Percentiles rank a stretch among this genome's conserved stretches.
phyloP scores from a whole-genome alignment of 2,888 invertebrate genomes.

The Acleris literana region DNA sequence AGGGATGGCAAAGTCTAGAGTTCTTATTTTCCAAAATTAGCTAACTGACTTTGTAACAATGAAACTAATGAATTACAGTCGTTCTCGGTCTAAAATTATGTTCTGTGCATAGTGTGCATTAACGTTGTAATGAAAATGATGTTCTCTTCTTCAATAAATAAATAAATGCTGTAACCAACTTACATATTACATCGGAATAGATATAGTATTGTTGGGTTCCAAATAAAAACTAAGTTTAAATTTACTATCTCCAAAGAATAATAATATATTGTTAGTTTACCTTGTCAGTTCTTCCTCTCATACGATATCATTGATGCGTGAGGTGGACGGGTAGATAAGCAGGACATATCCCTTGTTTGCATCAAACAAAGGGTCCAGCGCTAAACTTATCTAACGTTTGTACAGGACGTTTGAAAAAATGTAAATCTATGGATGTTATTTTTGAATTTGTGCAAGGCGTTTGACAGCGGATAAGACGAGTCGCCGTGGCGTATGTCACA shows the following conservation, averaged over 20 bases:
- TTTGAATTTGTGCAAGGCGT: constrained; percentile 83
- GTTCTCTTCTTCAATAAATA: not conserved
- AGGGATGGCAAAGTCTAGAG: not conserved
- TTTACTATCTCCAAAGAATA: constrained; percentile 9
- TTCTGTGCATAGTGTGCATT: no score
- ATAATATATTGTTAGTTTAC: constrained; percentile 42
- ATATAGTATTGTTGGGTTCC: not conserved
- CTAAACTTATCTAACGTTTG: constrained; percentile 79
- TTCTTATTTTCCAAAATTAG: no score
- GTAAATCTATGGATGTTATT: constrained; percentile 71
- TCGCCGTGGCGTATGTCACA: constrained; percentile 58
- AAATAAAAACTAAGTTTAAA: not conserved
- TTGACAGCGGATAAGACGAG: constrained; percentile 76
- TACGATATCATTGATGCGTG: constrained; percentile 58
- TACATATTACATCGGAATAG: not conserved
- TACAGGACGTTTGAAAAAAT: constrained; percentile 73
- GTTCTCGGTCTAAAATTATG: no score
- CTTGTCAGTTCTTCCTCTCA: constrained; percentile 43
- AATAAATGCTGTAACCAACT: not conserved
- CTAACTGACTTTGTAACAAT: no score
- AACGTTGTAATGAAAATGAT: no score
- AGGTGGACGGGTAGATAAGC: constrained; percentile 69
- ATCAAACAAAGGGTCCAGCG: constrained; percentile 74
- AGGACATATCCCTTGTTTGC: constrained; percentile 78
- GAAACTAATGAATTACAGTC: no score